Evolutionary conservation across 2,797 vertebrate species (phyloP), one percentile per base, ranked within the genome.

Genomic region (Remorina albescens): DNA sequence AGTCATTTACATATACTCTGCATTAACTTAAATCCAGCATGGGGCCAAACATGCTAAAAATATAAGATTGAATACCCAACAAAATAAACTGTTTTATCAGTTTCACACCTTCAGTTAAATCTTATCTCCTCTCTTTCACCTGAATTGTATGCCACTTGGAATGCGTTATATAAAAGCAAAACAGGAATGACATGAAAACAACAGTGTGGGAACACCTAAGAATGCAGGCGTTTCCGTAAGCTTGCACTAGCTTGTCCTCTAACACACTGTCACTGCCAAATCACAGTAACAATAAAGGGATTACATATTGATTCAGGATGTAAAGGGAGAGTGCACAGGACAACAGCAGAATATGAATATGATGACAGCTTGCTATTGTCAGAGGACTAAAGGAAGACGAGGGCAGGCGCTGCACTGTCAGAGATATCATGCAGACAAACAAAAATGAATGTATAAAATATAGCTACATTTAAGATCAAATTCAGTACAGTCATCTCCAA

Each of bases 331-430:
- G 80, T 60, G 83, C 62, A 47, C 39, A 82, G 82, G 81, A 83
- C 84, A 72, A 71, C 64, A 44, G 82, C 66, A 74, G 85, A 87
- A 87, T 91, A 84, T 86, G 73, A 91, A 89, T 77, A 65, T 42
- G 81, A 71, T 80, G 83, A 88, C 86, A 87, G 84, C 81, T 59
- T 53, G 42, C 64, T 85, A 76, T 78, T 83, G 85, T 81, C 78
- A 41, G 56, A 84, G 74, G 76, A 74, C 69, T 63, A 53, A 59
- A 74, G 61, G 58, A 76, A 85, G 76, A 76, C 70, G 77, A 84
- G 79, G 61, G 57, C 68, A 23, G 41, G 68, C 19, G 44, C 47
- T 15, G 58, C 1, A 53, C 78, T 86, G 76, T 88, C 66, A 69
- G 47, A 59, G 59, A 79, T 46, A 75, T 56, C 58, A 13, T 46